Percentiles rank a stretch among this genome's conserved stretches.
Evolutionary conservation across 2,797 vertebrate species (phyloP).

Genomic region (Muscicapa comitata): DNA sequence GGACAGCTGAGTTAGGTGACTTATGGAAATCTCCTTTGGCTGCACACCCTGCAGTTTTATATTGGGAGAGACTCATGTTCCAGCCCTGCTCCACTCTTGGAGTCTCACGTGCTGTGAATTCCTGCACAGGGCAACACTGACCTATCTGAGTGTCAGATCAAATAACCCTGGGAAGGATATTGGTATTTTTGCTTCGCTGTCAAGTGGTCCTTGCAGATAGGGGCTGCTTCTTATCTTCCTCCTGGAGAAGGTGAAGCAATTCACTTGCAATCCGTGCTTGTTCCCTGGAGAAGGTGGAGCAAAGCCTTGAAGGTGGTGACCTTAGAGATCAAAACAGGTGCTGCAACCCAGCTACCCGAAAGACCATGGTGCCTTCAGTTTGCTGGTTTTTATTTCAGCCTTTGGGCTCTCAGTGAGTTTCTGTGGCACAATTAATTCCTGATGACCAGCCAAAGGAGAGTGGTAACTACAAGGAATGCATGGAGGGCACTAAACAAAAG

Average conservation of each 20-base stretch:
- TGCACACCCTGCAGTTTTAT: not conserved
- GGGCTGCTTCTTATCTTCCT: not conserved
- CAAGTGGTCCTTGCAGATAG: not conserved
- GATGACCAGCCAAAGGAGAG: conserved; percentile 9
- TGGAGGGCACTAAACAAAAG: conserved; percentile 16
- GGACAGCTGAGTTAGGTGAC: not conserved
- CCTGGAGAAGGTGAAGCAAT: not conserved
- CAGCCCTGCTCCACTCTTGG: not conserved
- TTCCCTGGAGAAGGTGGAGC: not conserved
- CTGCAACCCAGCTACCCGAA: not conserved
- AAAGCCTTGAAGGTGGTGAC: not conserved
- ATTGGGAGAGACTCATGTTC: not conserved
- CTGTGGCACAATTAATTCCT: not conserved
- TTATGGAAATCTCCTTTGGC: not conserved
- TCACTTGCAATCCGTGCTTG: rapidly evolving
- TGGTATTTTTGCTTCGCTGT: not conserved
- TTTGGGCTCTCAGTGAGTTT: not conserved
- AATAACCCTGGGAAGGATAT: not conserved
- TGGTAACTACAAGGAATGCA: not conserved
- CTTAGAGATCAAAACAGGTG: not conserved
- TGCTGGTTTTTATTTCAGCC: not conserved
- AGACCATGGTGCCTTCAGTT: not conserved
- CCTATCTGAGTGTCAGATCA: not conserved
- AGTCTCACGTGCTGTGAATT: not conserved
- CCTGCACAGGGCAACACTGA: not conserved